Base-by-base conservation (phyloP, 2,113 vertebrate species). In the Vanacampus margaritifer region DNA sequence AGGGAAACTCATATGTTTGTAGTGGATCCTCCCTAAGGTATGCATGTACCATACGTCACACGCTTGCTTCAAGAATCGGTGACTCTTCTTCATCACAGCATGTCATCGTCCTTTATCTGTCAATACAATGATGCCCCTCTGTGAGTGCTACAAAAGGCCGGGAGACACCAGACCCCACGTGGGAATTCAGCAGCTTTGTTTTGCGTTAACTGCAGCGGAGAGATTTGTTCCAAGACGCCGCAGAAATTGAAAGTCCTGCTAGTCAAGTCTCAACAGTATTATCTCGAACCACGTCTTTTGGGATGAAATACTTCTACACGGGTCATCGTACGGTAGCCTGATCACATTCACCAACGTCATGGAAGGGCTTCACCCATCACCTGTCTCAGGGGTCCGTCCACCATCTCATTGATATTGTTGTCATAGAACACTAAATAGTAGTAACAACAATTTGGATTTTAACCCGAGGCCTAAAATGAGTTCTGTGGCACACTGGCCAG, bases 1-100 rank as follows among this genome's bases (percentile, higher is more conserved):
- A 72, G 64, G 59, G 64, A 72, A 72, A 61, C 28, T 56, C 3
- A 72, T 74, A 32, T 76, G 68, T 73, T 73, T 39, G 61, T 68
- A 26, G 64, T 43, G 21, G 9, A 62, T 69, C 35, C 60, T 57
- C 61, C 59, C 69, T 12, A 59, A 48, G 37, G 57, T 61, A 43
- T 59, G 6, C 35, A 60, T 35, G 21, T 37, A 17, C 19, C 37
- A 19, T 50, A 67, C 78, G n/a, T 67, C 64, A 74, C 58, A 63
- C 26, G 41, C 46, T n/a, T 53, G 56, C 67, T 76, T 65, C 57
- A 19, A 35, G 65, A 28, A 19, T 35, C 35, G 28, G 65, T 61
- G 64, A 24, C 46, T 51, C 4, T 64, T 75, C 58, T 50, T 0
- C 1, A 24, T 68, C 54, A 53, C 60, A 63, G 65, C 50, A 41